Conservation (phyloP, 2,888 invertebrate genomes). For the Teleogryllus oceanicus region DNA sequence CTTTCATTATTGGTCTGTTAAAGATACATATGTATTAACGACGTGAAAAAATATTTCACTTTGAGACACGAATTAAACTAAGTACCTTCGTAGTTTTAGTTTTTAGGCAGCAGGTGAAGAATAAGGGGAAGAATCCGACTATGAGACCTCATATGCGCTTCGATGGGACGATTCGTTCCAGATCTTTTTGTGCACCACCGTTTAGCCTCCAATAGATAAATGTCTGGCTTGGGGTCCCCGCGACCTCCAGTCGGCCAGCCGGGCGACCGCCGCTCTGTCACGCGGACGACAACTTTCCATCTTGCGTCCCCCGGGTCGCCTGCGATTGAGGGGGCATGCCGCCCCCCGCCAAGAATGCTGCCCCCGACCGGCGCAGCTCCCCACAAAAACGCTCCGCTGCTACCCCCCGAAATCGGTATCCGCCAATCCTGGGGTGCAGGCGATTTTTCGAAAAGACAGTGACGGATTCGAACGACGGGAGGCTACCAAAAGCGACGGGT, state of each 20-base stretch:
- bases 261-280: not conserved
- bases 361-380: not conserved
- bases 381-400: not conserved
- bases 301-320: not conserved
- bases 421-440: not conserved
- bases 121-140: too few relatives aligned
- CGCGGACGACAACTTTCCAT: slow-evolving; percentile 5
- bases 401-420: not conserved
- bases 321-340: not conserved
- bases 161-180: not conserved
- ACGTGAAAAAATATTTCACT: too few relatives aligned
- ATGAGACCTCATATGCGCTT: too few relatives aligned
- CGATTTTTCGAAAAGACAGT: slow-evolving; percentile 2
- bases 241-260: not conserved
- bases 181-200: not conserved
- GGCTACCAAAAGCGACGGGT: not conserved
- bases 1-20: too few relatives aligned
- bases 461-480: not conserved
- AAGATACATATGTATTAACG: too few relatives aligned
- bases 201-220: not conserved
- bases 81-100: too few relatives aligned
- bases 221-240: not conserved
- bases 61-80: too few relatives aligned
- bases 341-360: not conserved
- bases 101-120: too few relatives aligned